These are phyloP conservation scores for Varanus komodoensis DNA, from an alignment of 2,113 vertebrate species.

Conservation along the genomic window DNA sequence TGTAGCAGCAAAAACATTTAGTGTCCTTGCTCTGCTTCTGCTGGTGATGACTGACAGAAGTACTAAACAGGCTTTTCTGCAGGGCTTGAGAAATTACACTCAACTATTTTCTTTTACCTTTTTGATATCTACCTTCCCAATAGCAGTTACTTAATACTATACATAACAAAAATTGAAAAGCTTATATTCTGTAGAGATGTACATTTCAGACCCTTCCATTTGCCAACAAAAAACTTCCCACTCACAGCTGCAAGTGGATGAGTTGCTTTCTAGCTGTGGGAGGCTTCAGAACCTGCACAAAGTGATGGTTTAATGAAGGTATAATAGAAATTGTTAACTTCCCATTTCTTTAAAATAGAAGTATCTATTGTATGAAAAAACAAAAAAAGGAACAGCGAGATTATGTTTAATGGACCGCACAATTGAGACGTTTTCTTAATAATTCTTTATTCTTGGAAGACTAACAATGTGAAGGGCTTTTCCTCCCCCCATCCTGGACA, in stretches of 20 bases:
- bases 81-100: neutral
- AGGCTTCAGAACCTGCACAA: slow-evolving; percentile 51
- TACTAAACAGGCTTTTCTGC: slow-evolving; percentile 5
- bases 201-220: slow-evolving; percentile 41
- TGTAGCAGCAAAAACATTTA: neutral
- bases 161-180: neutral
- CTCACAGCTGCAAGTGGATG: slow-evolving; percentile 50
- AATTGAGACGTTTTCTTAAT: neutral
- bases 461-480: neutral
- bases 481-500: neutral
- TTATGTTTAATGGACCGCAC: slow-evolving; percentile 39
- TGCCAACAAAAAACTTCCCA: slow-evolving; percentile 56
- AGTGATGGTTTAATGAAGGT: slow-evolving; percentile 56
- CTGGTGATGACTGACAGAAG: neutral
- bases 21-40: neutral
- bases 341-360: slow-evolving; percentile 51
- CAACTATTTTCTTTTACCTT: slow-evolving; percentile 30
- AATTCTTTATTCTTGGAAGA: slow-evolving; percentile 40
- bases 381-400: slow-evolving; percentile 29
- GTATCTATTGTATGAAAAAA: slow-evolving; percentile 40
- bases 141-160: neutral
- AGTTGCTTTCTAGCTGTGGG: slow-evolving; percentile 53
- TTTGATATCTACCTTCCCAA: slow-evolving; percentile 6
- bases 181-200: slow-evolving; percentile 39
- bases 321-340: slow-evolving; percentile 40